Base-by-base conservation (phyloP, 2,797 vertebrate genomes). In the Rhynchonycteris naso region DNA sequence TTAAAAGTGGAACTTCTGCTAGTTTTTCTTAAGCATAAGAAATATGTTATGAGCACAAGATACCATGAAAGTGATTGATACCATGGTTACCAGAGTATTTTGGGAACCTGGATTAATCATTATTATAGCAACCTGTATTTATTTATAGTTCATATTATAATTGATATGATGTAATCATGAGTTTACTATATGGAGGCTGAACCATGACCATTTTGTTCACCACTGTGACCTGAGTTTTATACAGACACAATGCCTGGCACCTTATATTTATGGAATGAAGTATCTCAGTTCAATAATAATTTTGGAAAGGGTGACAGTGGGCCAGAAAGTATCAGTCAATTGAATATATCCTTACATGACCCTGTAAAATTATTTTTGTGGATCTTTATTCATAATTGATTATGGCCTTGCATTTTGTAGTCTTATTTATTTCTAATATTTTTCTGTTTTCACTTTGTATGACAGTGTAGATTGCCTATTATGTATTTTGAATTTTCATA, bases 221-320 rank as follows among this genome's bases (percentile, higher is more conserved):
- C 0, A 12, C n/a, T 65, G 35, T 78, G 19, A 84, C 71, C 72
- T 88, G 47, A 71, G 0, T 84, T 63, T 56, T 58, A 24, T 38
- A 47, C 38, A 22, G n/a, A 65, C 22, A 65, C 76, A 83, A 11
- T 76, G 52, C 52, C 56, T 14, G 47, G 28, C 33, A 38, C 19
- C 19, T 88, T 30, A 26, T 78, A 75, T 83, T 82, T 69, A 26
- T 78, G 9, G 47, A 63, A 56, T 88, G 56, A 78, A 83, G 7
- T 65, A 88, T 95, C 84, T 88, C 47, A 84, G 13, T 71, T 88
- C 35, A 95, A 2, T 84, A 52, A 88, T 56, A 56, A 65, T 65
- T 95, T 56, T 84, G 79, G 30, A 71, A 87, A 88, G 10, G 28
- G 24, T 63, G 38, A 13, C 10, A 82, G 19, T 35, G 47, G 38